Conservation (phyloP, 2,113 vertebrate genomes). For the Pandion haliaetus region DNA sequence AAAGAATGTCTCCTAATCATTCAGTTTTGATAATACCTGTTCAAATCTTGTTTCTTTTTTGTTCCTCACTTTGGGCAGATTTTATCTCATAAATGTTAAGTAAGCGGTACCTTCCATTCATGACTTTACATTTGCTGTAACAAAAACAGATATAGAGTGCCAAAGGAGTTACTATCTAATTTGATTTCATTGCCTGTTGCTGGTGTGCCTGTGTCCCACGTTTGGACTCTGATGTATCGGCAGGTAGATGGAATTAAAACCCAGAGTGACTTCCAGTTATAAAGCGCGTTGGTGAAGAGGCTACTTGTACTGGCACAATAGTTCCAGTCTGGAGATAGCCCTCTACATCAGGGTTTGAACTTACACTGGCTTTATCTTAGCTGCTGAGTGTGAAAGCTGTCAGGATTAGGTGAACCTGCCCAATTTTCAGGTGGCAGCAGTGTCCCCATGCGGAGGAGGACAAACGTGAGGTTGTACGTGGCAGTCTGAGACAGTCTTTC, state of each 20-base stretch:
- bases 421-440: background rate
- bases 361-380: background rate
- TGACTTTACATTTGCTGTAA: background rate
- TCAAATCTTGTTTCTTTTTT: background rate
- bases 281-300: background rate
- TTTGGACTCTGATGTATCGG: background rate
- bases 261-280: background rate
- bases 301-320: fast-evolving
- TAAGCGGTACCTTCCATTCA: background rate
- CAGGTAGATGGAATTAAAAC: background rate
- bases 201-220: background rate
- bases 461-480: background rate
- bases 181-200: background rate
- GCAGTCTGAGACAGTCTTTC: background rate
- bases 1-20: background rate
- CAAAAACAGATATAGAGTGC: background rate
- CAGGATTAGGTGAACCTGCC: background rate
- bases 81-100: background rate
- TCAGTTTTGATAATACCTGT: background rate
- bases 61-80: background rate
- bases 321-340: background rate
- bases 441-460: fast-evolving
- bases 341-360: background rate
- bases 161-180: background rate
- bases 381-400: background rate